phyloP scores from a whole-genome alignment of 2,797 vertebrate species.

The Anomalospiza imberbis region DNA sequence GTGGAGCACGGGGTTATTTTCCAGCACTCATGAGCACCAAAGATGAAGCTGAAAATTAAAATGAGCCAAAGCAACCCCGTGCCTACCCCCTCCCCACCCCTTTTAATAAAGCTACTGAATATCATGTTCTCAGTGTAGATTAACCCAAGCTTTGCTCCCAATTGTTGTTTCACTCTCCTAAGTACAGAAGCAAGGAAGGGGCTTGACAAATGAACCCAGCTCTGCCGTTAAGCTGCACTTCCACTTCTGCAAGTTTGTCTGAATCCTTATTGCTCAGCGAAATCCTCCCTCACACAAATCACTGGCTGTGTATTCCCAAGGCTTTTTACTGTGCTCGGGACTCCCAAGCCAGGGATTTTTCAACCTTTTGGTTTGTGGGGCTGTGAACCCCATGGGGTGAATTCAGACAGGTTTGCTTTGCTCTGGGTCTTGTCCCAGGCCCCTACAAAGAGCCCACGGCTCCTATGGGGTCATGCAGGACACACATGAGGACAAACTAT shows the following conservation, averaged over 20 bases:
- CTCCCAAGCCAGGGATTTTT: background rate
- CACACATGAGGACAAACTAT: rapidly evolving
- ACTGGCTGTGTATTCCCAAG: background rate
- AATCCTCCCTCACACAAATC: background rate
- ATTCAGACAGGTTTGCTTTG: background rate
- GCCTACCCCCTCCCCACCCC: background rate
- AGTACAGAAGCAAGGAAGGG: background rate
- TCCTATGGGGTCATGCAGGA: background rate
- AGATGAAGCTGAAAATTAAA: conserved; percentile 5
- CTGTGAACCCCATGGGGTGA: background rate
- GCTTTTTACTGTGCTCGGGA: background rate
- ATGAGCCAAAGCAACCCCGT: background rate
- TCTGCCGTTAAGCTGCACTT: background rate
- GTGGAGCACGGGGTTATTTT: background rate
- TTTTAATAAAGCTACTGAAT: conserved; percentile 46
- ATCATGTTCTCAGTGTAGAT: background rate
- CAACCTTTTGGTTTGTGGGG: background rate
- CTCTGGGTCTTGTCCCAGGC: background rate
- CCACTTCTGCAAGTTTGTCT: background rate
- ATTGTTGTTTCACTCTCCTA: conserved; percentile 19
- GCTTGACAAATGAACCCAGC: background rate
- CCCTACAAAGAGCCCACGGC: background rate
- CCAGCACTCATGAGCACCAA: background rate
- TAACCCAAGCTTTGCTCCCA: conserved; percentile 56
- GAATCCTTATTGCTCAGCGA: background rate